Conservation (phyloP, 2,113 vertebrate genomes). For the Artemisiospiza belli region DNA sequence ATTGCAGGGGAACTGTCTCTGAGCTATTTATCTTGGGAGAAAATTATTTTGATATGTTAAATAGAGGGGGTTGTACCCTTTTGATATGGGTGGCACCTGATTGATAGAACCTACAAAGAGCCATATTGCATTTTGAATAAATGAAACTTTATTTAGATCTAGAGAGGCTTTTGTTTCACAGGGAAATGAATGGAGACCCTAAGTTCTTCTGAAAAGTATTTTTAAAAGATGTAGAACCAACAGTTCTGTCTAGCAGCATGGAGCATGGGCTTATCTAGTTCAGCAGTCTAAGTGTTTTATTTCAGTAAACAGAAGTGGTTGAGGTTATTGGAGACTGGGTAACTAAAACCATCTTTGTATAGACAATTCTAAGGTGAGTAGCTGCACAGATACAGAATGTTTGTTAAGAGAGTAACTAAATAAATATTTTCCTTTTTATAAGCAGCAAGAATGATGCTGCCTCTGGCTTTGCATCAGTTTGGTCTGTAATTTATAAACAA, state of each 20-base stretch:
- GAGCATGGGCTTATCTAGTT: neutral
- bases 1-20: constrained; percentile 6
- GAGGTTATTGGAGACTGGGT: neutral
- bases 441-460: neutral
- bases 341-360: neutral
- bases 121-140: neutral
- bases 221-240: neutral
- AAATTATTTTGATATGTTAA: constrained; percentile 28
- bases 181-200: neutral
- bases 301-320: neutral
- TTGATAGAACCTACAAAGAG: neutral
- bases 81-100: neutral
- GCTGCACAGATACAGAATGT: neutral
- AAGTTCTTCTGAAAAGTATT: neutral
- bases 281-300: neutral
- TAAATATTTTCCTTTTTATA: neutral
- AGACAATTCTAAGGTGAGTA: neutral
- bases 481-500: neutral
- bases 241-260: neutral
- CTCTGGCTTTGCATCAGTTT: neutral
- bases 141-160: neutral
- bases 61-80: neutral
- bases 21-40: constrained; percentile 24
- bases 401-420: neutral
- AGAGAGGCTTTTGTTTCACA: neutral